Evolutionary conservation across 2,113 vertebrate species (phyloP), one percentile per base, ranked within the genome.

Genomic region (Pseudorectes ferrugineus): DNA sequence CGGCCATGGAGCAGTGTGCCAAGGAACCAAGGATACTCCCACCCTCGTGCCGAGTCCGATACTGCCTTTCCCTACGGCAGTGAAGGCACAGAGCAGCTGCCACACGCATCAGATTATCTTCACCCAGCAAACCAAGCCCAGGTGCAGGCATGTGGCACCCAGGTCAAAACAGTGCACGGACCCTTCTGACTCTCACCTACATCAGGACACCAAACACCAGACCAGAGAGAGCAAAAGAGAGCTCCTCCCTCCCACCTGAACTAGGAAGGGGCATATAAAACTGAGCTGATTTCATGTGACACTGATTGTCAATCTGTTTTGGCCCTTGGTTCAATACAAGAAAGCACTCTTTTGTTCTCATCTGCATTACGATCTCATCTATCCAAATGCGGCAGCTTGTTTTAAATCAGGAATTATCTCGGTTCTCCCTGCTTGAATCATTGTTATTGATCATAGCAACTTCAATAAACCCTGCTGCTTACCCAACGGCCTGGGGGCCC

Each of bases 361-460:
- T 55, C 52, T 79, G 72, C 74, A 24, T 79, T 85, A 90, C 45
- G 3, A 6, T 77, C 57, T 88, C 75, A 48, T 71, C 71, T 51
- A 77, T 15, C 75, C 31, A 11, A 95, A 82, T 3, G 57, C 45
- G 70, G 75, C 43, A 86, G 61, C 61, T 78, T 67, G 52, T 75
- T 87, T 94, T 85, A 95, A 95, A 89, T 65, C 46, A 76, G 85
- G 68, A 96, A 65, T 94, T 92, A 95, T 77, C 90, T 89, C 5
- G 6, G 82, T 70, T 76, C 65, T 90, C 49, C 45, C 51, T 48
- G 35, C 59, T 36, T 85, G 89, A 94, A 95, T 93, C 93, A 79
- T 46, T 95, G 89, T 70, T 94, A 95, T 85, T 74, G 91, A 97
- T 95, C 97, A 92, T 58, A 97, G 96, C 91, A 96, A 97, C 97